These are phyloP conservation scores for Temnothorax unifasciatus DNA, from an alignment of 2,888 invertebrate genomes.

Conservation along the genomic window DNA sequence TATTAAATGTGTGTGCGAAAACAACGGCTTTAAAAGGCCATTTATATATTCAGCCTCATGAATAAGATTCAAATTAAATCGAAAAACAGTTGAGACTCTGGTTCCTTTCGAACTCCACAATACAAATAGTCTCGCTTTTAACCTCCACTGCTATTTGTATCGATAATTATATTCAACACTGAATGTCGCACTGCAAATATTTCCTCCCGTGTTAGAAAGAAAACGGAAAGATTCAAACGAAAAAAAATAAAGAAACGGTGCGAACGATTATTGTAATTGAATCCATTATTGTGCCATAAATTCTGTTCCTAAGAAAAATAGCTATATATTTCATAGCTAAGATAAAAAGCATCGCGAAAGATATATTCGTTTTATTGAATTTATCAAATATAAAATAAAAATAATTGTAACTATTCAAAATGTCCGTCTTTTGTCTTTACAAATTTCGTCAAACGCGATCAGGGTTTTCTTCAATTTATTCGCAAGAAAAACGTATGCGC, in stretches of 20 bases:
- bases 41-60: conserved; percentile 10
- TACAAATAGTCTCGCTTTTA: conserved; percentile 9
- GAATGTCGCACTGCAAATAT: not conserved
- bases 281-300: no score
- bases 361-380: no score
- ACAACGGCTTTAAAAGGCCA: not conserved
- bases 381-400: no score
- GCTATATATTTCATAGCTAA: no score
- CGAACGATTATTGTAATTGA: conserved; percentile 1
- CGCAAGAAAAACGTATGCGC: no score
- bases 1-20: conserved; percentile 30
- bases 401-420: no score
- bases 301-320: no score
- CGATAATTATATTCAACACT: conserved; percentile 22
- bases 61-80: conserved; percentile 37
- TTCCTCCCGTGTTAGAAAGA: not conserved
- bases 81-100: conserved; percentile 26
- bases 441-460: no score
- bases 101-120: conserved; percentile 29
- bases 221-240: not conserved
- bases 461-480: no score
- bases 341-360: no score
- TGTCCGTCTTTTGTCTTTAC: no score
- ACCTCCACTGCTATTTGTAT: conserved; percentile 19
- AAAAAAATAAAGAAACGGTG: not conserved